These are phyloP conservation scores for Zygogramma bicolorata DNA, from an alignment of 2,888 invertebrate species.

Conservation along the genomic window DNA sequence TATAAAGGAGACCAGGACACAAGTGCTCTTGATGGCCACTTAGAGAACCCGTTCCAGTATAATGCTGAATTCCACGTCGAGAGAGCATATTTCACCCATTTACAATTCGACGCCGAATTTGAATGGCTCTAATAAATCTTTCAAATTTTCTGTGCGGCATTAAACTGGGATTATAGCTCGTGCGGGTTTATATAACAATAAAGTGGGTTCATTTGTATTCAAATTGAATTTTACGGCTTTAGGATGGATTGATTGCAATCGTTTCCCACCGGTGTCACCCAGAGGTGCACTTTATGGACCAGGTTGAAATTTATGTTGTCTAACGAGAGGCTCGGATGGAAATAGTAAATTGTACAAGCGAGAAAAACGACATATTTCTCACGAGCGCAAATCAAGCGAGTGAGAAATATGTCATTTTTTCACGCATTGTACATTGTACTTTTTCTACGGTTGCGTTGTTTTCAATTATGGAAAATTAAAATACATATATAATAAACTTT, in stretches of 20 bases:
- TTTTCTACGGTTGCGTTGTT: no score
- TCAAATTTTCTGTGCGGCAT: conserved; percentile 4
- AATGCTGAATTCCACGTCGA: neutral
- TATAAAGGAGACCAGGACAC: neutral
- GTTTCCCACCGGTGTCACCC: neutral
- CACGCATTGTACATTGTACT: no score
- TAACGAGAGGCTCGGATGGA: neutral
- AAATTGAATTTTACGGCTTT: neutral
- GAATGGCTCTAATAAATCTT: conserved; percentile 7
- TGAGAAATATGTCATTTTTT: no score
- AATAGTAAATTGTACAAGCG: no score
- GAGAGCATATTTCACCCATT: conserved; percentile 5
- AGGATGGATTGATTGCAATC: neutral
- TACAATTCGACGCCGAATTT: neutral
- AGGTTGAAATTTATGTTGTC: neutral
- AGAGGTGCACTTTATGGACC: neutral
- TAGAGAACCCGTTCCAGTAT: neutral
- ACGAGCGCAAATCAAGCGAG: no score
- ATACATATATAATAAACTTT: no score
- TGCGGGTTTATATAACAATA: conserved; percentile 9
- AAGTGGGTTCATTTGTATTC: conserved; percentile 9
- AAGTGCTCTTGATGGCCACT: neutral
- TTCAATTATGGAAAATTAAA: no score
- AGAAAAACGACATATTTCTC: no score
- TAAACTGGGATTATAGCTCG: conserved; percentile 4